Percentiles rank a stretch among this genome's conserved stretches.
Evolutionary conservation across 2,797 vertebrate species (phyloP).

Genomic region (Protonibea diacanthus): DNA sequence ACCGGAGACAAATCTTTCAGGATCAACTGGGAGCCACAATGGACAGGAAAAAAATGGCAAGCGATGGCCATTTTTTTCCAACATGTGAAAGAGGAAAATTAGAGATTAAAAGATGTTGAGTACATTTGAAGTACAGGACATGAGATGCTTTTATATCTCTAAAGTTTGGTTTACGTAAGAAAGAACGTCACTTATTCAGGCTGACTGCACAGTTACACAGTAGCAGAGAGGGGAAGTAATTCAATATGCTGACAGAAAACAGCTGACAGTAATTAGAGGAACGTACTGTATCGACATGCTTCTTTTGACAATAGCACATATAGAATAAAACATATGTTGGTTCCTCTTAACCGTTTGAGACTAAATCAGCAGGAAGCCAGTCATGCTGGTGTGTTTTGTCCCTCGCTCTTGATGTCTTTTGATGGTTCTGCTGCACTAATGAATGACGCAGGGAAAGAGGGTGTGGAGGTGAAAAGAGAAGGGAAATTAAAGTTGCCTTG

Average conservation of each 20-base stretch:
- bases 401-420: neutral
- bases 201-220: conserved; percentile 51
- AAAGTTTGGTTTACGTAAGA: neutral
- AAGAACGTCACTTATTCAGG: conserved; percentile 16
- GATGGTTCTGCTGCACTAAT: conserved; percentile 14
- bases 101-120: neutral
- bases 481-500: conserved; percentile 40
- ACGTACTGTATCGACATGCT: conserved; percentile 43
- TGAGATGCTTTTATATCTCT: conserved; percentile 10
- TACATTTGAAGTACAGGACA: neutral
- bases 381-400: neutral
- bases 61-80: neutral
- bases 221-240: conserved; percentile 43
- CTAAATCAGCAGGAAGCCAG: neutral
- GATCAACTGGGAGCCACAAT: neutral
- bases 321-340: conserved; percentile 31
- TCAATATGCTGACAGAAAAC: conserved; percentile 63
- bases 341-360: conserved; percentile 15
- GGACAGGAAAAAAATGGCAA: conserved; percentile 4
- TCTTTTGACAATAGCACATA: conserved; percentile 48
- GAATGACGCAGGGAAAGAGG: conserved; percentile 31
- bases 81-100: neutral
- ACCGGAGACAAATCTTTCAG: neutral
- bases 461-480: conserved; percentile 51
- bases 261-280: conserved; percentile 57